Evolutionary conservation across 1,140 invertebrate genomes (phyloP).

Genomic region (Eriocheir sinensis): DNA sequence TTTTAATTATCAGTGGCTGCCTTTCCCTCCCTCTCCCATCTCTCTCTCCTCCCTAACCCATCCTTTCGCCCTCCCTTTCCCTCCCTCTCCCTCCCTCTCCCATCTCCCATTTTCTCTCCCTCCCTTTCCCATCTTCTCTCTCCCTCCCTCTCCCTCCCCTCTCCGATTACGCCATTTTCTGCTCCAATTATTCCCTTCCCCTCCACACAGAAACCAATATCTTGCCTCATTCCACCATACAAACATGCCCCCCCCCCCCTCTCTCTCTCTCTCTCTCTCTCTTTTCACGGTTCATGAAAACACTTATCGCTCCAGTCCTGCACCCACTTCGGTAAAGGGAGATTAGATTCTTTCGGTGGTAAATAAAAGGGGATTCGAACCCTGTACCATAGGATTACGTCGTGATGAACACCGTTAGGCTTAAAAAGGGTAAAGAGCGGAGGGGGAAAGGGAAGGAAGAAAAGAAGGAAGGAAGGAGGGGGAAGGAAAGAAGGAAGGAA

Average conservation of each 20-base stretch:
- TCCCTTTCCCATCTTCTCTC: neutral
- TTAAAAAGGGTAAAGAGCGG: neutral
- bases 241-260: neutral
- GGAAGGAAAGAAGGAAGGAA: neutral
- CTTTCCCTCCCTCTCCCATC: neutral
- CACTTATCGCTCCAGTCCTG: neutral
- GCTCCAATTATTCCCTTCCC: neutral
- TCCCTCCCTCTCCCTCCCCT: neutral
- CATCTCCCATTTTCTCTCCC: neutral
- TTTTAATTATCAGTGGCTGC: constrained; percentile 27
- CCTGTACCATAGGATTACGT: neutral
- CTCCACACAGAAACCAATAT: neutral
- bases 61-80: no score
- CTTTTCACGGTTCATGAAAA: neutral
- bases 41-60: no score
- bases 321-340: neutral
- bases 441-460: neutral
- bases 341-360: neutral
- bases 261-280: neutral
- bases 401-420: neutral
- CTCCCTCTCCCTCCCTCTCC: neutral
- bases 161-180: neutral
- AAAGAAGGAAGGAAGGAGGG: neutral
- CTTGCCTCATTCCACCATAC: constrained; percentile 3
- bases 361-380: neutral